A percentile compares a stretch with the other conserved stretches of the same genome.
Conservation (phyloP, 2,888 invertebrate species). For the Drosophila nigricruria region DNA sequence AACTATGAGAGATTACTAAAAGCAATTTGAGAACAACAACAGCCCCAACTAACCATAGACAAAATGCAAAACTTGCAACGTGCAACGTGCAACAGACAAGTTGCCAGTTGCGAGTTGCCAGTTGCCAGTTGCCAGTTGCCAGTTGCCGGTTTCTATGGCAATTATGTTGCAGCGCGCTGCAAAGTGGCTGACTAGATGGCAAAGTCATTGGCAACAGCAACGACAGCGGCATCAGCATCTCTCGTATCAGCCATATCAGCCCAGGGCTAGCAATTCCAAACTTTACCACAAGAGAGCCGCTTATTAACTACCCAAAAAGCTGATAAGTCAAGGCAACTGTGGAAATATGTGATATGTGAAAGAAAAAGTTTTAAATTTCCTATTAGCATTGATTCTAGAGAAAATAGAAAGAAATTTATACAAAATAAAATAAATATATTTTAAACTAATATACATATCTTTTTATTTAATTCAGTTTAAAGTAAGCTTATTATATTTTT, state of each 20-base stretch:
- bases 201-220: constrained; percentile 52
- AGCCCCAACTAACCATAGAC: constrained; percentile 43
- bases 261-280: constrained; percentile 29
- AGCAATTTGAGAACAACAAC: constrained; percentile 74
- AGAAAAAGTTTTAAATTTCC: neutral
- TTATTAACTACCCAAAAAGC: neutral
- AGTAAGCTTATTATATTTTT: too few species aligned
- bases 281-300: constrained; percentile 16
- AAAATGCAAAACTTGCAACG: constrained; percentile 50
- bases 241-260: constrained; percentile 43
- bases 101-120: constrained; percentile 6
- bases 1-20: constrained; percentile 64
- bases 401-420: neutral
- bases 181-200: constrained; percentile 51
- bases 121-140: constrained; percentile 7
- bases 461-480: too few species aligned
- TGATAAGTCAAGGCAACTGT: neutral
- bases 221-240: constrained; percentile 44
- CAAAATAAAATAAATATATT: neutral
- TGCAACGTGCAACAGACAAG: constrained; percentile 9
- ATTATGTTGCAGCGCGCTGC: constrained; percentile 60
- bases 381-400: neutral
- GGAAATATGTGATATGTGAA: neutral
- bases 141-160: constrained; percentile 60
- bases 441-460: too few species aligned